These are phyloP conservation scores for Pseudorhiza aurosa DNA, from an alignment of 30 jellyfish, hydroid and myxozoan genomes.

Conservation along the genomic window DNA sequence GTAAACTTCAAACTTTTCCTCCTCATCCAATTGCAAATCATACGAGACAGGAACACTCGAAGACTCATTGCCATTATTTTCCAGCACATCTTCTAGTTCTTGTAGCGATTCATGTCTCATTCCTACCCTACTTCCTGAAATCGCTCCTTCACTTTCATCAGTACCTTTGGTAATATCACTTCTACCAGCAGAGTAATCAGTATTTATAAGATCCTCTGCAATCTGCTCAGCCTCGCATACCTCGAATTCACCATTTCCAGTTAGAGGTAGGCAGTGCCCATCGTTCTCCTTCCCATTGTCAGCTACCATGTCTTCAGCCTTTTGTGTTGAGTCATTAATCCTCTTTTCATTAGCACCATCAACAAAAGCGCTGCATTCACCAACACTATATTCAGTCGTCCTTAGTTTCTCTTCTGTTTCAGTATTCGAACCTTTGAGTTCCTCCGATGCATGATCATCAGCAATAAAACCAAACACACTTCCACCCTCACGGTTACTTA, in stretches of 20 bases:
- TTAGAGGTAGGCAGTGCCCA: no score
- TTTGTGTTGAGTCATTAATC: no score
- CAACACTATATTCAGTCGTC: not conserved
- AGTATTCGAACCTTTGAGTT: not conserved
- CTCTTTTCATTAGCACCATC: not conserved
- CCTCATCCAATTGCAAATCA: constrained; percentile 40
- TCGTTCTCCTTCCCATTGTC: no score
- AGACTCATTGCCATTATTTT: not conserved
- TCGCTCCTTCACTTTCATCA: not conserved
- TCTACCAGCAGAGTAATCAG: no score
- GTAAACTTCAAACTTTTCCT: constrained; percentile 41
- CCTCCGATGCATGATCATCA: not conserved
- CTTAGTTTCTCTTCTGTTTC: not conserved
- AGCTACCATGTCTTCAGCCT: not conserved
- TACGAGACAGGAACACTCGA: constrained; percentile 44
- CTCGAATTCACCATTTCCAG: no score
- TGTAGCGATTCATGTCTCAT: not conserved
- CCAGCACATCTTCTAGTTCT: constrained; percentile 32
- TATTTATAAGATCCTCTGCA: no score
- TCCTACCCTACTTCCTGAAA: not conserved
- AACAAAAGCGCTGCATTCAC: no score
- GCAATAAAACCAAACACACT: constrained; percentile 17
- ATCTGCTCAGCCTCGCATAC: no score
- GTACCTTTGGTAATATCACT: no score
- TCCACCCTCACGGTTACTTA: not conserved